Evolutionary conservation across 2,797 vertebrate genomes (phyloP), one percentile per base, ranked within the genome.

Genomic region (Acrossocheilus wenchowensis): DNA sequence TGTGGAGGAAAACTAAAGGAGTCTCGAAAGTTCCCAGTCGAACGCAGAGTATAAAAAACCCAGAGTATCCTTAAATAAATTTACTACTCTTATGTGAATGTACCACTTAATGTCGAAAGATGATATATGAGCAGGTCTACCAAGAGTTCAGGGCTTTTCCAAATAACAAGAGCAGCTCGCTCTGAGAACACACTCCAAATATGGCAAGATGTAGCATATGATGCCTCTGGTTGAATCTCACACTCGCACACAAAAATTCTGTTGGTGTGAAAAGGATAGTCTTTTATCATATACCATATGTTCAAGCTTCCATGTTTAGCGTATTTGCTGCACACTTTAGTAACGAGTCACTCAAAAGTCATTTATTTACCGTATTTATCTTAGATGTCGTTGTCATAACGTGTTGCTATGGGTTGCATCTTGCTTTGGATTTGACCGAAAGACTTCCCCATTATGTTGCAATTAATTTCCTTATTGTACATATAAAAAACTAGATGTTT

Each of bases 181-280:
- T 82, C 45, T n/a, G 60, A 62, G 73, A 86, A 81, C 36, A 23
- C 72, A 74, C 36, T 66, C 88, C 85, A 89, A 87, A 89, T 78
- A 89, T 87, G 85, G 88, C 43, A 12, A 81, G 72, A 74, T n/a
- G 39, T 9, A 86, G 66, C 78, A 52, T 21, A 17, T 82, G 83
- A 62, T 83, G 75, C 45, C 71, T 88, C 84, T 34, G 64, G 2
- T 50, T 73, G 43, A 68, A 68, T 66, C 69, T 71, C 69, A 71
- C 75, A 66, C 36, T 11, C 81, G 1, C 26, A 0, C 15, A 26
- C 54, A 26, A 64, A 36, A 39, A 50, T 64, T 1, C 1, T 36
- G 71, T 23, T 36, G 21, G 79, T 50, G 43, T 69, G 60, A 64
- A 30, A 45, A 48, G 15, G 77, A 62, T 60, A 1, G 4, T 41